Percentiles rank a stretch among this genome's conserved stretches.
phyloP scores from a whole-genome alignment of 2,888 invertebrate genomes.

The Orgyia antiqua region DNA sequence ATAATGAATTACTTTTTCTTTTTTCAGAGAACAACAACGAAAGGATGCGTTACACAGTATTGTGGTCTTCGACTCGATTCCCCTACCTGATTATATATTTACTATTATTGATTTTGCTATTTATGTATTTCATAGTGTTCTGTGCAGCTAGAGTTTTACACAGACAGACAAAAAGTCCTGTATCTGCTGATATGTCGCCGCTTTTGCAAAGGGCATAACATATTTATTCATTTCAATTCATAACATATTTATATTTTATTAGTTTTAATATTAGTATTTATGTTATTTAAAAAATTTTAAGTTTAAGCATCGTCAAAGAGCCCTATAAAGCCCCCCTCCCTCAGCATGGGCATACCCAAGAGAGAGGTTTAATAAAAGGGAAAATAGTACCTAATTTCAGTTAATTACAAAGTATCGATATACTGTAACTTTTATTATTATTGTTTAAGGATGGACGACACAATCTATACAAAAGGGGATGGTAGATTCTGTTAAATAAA shows the following conservation, averaged over 20 bases:
- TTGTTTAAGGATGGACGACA: too few species aligned
- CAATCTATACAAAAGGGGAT: too few species aligned
- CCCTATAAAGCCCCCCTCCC: too few species aligned
- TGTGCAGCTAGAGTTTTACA: constrained; percentile 26
- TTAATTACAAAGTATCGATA: too few species aligned
- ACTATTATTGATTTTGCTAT: constrained; percentile 33
- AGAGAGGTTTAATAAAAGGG: too few species aligned
- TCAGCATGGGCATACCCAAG: too few species aligned
- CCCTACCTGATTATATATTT: constrained; percentile 78
- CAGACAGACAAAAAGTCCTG: constrained; percentile 13
- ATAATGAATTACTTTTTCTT: too few species aligned
- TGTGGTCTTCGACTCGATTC: constrained; percentile 88
- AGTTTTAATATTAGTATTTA: neutral
- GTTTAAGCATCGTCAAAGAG: neutral
- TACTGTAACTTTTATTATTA: too few species aligned
- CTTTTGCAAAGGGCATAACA: constrained; percentile 24
- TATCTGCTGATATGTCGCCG: constrained; percentile 29
- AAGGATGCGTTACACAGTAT: constrained; percentile 82
- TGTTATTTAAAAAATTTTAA: neutral
- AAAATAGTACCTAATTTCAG: too few species aligned
- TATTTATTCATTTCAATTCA: too few species aligned
- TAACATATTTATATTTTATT: too few species aligned
- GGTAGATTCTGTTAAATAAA: too few species aligned
- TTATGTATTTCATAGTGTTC: constrained; percentile 29
- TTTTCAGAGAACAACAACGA: constrained; percentile 79